Evolutionary conservation across 2,113 vertebrate species (phyloP).

Genomic region (Tyto alba): DNA sequence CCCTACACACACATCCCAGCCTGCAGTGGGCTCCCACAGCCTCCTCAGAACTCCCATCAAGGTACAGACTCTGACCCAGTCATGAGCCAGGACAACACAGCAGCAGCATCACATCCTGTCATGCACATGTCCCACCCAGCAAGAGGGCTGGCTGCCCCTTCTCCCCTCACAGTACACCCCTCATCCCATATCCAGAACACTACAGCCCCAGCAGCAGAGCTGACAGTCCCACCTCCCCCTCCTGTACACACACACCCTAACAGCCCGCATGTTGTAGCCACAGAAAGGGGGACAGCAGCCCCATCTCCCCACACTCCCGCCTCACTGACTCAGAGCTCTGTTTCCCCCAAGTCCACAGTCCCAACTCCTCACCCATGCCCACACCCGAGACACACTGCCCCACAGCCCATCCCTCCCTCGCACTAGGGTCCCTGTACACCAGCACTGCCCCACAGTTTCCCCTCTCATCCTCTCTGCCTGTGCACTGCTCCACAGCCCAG

Average conservation of each 20-base stretch:
- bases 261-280: fast-evolving
- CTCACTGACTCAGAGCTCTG: fast-evolving
- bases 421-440: fast-evolving
- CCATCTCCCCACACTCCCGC: not conserved
- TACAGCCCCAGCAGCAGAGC: not conserved
- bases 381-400: not conserved
- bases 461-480: too few relatives aligned
- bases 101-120: not conserved
- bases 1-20: too few relatives aligned
- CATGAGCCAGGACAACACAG: not conserved
- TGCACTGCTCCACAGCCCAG: not conserved
- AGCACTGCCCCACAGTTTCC: fast-evolving
- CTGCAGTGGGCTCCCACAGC: not conserved
- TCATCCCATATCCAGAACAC: not conserved
- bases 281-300: not conserved
- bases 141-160: not conserved
- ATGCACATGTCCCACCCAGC: not conserved
- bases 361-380: fast-evolving
- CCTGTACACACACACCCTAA: too few relatives aligned
- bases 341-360: not conserved
- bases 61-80: not conserved
- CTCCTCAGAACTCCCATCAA: not conserved
- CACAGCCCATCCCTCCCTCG: not conserved
- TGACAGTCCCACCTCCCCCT: not conserved
- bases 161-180: not conserved